A percentile compares a stretch with the other conserved stretches of the same genome.
phyloP scores from a whole-genome alignment of 2,888 invertebrate genomes.

The Allacma fusca region DNA sequence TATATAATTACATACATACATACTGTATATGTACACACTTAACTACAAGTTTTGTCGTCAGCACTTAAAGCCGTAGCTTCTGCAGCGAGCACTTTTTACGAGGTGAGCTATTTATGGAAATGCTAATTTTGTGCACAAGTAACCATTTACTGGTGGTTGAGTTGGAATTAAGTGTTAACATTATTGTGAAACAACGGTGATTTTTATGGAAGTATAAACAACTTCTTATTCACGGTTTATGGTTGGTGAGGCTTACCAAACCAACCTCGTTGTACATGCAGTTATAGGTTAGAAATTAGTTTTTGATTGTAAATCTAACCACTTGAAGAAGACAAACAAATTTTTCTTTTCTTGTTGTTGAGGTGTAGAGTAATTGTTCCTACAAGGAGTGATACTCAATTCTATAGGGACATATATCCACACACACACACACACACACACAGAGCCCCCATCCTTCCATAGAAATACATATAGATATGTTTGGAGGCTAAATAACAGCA shows the following conservation, averaged over 20 bases:
- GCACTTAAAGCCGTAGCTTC: too few relatives aligned
- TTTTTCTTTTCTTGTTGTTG: conserved; percentile 34
- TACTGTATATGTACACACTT: too few relatives aligned
- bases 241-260: conserved; percentile 3
- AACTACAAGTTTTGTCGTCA: too few relatives aligned
- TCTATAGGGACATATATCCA: background rate
- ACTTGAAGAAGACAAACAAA: conserved; percentile 25
- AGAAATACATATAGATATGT: too few relatives aligned
- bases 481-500: too few relatives aligned
- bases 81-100: too few relatives aligned
- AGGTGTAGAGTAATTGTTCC: conserved; percentile 35
- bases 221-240: conserved; percentile 9
- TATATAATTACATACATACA: too few relatives aligned
- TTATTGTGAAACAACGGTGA: conserved; percentile 3
- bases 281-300: conserved; percentile 8
- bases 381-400: conserved; percentile 6
- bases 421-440: too few relatives aligned
- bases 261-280: background rate
- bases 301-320: conserved; percentile 1
- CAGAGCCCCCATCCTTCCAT: too few relatives aligned
- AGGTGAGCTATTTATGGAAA: background rate
- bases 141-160: conserved; percentile 4
- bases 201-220: conserved; percentile 6
- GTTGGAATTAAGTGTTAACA: conserved; percentile 16
- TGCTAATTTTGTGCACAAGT: too few relatives aligned